Percentiles rank a stretch among this genome's conserved stretches.
Evolutionary conservation across 2,113 vertebrate species (phyloP).

Genomic region (Amphilophus citrinellus): DNA sequence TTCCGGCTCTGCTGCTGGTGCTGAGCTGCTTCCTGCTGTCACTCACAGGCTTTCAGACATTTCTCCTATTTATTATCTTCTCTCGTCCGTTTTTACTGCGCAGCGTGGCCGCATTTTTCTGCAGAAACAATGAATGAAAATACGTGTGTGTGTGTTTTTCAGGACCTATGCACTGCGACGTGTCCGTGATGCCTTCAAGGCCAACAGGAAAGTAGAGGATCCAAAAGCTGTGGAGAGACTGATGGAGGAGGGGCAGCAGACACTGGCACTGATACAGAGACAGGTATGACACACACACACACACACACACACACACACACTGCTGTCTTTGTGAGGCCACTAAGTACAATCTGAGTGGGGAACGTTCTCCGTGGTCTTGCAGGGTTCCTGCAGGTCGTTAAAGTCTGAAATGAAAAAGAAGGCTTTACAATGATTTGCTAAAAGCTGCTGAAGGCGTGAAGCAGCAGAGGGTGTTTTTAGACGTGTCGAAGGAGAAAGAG

Average conservation of each 20-base stretch:
- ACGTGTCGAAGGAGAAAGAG: too few species aligned
- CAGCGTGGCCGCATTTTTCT: not conserved
- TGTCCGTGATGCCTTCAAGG: constrained; percentile 94
- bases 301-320: constrained; percentile 23
- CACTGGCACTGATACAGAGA: constrained; percentile 87
- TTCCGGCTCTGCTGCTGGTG: not conserved
- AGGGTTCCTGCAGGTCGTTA: too few species aligned
- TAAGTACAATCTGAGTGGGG: not conserved
- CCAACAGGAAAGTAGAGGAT: constrained; percentile 86
- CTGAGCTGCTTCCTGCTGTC: not conserved
- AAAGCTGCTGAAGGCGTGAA: too few species aligned
- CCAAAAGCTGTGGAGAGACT: constrained; percentile 84
- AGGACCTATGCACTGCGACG: constrained; percentile 92
- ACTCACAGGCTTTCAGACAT: not conserved
- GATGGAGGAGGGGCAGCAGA: constrained; percentile 84
- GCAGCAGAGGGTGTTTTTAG: too few species aligned
- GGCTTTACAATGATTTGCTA: too few species aligned
- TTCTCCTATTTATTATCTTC: not conserved
- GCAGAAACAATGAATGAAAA: not conserved
- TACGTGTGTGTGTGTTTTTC: constrained; percentile 16
- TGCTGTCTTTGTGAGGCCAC: not conserved
- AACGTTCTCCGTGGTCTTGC: too few species aligned
- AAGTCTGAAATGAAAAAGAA: too few species aligned
- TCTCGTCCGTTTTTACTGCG: not conserved
- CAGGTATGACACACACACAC: constrained; percentile 83